Evolutionary conservation across 2,888 invertebrate genomes (phyloP), one percentile per base, ranked within the genome.

Genomic region (Thereva nobilitata): DNA sequence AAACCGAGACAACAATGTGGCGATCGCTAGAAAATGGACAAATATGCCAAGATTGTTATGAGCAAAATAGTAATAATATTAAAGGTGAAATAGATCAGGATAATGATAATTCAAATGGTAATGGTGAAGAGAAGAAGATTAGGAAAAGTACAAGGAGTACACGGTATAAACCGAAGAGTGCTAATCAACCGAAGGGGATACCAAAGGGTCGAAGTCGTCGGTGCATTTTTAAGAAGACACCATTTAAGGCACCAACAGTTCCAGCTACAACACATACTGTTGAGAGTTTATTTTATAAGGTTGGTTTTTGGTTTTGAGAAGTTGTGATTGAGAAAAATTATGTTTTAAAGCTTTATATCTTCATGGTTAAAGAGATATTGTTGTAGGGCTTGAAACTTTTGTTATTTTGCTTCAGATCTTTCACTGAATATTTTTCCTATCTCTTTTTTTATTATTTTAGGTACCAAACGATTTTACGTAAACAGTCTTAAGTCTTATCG

Each of bases 191-290:
- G 8, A 70, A 68, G 54, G 56, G 68, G 70, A 80, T 69, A 40
- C 83, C 87, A 1, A 86, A 91, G 76, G 91, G 92, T 1, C 87
- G 90, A 73, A 90, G 91, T 10, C 84, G 94, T 3, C 82, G 94
- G 69, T 86, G 88, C 63, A 85, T 93, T 67, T 91, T 92, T 75
- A 92, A 92, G 78, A 88, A 90, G 73, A 86, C 86, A 9, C 71
- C 75, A 10, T 74, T 74, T 57, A 86, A 86, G 69, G 75, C 84
- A 0, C 85, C 83, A 79, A 84, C 87, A 0, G 87, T 92, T 7
- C 90, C 92, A 10, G 90, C 93, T 0, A 91, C 92, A 23, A 89
- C 91, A 0, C 87, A 92, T 7, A 91, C 92, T 5, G 91, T 91
- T 71, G 89, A 91, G 68, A 89, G 87, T 74, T 84, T 92, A 34